Evolutionary conservation across 2,797 vertebrate species (phyloP), one percentile per base, ranked within the genome.

Genomic region (Eleutherodactylus coqui): DNA sequence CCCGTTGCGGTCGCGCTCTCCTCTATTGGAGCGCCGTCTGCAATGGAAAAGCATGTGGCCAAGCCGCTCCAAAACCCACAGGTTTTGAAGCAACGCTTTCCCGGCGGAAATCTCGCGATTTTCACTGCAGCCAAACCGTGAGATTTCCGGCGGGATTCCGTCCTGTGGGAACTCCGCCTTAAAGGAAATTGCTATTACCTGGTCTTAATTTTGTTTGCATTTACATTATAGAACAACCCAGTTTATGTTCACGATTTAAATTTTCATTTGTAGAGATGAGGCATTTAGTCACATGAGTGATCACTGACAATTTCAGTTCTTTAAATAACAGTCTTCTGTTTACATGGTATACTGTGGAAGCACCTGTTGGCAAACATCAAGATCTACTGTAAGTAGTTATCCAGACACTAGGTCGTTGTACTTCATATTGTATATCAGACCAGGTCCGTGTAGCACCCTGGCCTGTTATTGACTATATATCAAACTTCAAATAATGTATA

Each of bases 251-350:
- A 6, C 24, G n/a, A 24, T 51, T 16, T 51, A 8, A 51, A 51
- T 17, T 51, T 3, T 62, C 32, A 62, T 62, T 32, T 27, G 58
- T 60, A 0, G 6, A 60, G 14, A 36, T 34, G 5, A 32, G 2
- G 62, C 62, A 67, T 67, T 67, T 36, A n/a, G 75, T 77, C 49
- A 55, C 49, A 76, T 24, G 29, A 36, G 49, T 77, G 17, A 77
- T 55, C 49, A 34, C 47, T 75, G 75, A 36, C 75, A 76, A 51
- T 77, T 77, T 55, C 49, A 55, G 32, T 77, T 77, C 47, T 36
- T 55, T 53, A 77, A 77, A 77, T 55, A 43, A 6, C 6, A n/a
- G 21, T 38, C 19, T 32, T 32, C 47, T 24, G 53, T 77, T 53
- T 21, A 53, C 49, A 55, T 36, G 34, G 36, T 49, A 49, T 49